Evolutionary conservation across 2,797 vertebrate genomes (phyloP).

Genomic region (Notolabrus celidotus): DNA sequence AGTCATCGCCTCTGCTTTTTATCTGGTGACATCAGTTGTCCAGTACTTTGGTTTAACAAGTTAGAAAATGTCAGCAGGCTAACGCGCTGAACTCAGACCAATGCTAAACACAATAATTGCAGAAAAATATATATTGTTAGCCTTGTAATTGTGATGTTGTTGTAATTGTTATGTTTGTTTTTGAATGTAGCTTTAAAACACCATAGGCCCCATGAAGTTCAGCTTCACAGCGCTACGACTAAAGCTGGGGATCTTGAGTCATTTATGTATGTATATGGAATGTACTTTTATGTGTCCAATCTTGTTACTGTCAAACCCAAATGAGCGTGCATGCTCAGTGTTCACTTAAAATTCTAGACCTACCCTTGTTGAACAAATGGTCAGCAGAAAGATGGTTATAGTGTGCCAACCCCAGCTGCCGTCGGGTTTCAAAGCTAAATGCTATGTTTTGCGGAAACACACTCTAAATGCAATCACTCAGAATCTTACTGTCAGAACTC

Average conservation of each 20-base stretch:
- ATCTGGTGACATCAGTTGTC: no score
- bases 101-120: no score
- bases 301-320: constrained; percentile 34
- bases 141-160: background rate
- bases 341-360: constrained; percentile 1
- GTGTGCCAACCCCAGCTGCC: constrained; percentile 47
- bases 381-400: constrained; percentile 51
- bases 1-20: no score
- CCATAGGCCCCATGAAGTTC: no score
- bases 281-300: constrained; percentile 10
- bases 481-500: constrained; percentile 70
- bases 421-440: constrained; percentile 74
- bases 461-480: constrained; percentile 75
- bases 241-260: background rate
- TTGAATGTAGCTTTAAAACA: background rate
- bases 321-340: constrained; percentile 22
- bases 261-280: background rate
- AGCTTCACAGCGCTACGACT: background rate
- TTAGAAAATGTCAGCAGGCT: no score
- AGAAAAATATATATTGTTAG: background rate
- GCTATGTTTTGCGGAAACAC: constrained; percentile 57
- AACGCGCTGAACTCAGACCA: no score
- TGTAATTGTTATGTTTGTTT: no score
- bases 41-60: no score
- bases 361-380: constrained; percentile 28